Percentiles rank a stretch among this genome's conserved stretches.
Conservation (phyloP, 2,113 vertebrate species). For the Phalacrocorax brasilianus region DNA sequence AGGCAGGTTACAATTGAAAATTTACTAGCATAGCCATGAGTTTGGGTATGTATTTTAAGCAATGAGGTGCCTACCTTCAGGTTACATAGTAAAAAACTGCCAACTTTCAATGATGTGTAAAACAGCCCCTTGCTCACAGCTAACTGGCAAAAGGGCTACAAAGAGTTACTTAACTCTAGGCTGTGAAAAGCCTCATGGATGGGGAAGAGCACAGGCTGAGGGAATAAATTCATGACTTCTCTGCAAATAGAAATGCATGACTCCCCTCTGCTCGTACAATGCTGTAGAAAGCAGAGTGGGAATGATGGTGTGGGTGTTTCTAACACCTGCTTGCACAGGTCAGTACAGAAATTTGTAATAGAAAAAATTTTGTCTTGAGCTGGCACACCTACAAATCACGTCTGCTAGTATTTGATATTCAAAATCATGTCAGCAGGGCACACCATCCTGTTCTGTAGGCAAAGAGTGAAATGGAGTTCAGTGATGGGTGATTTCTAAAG, state of each 20-base stretch:
- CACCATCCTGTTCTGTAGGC: not conserved
- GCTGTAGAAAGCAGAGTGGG: not conserved
- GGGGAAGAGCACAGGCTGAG: not conserved
- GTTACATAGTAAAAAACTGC: not conserved
- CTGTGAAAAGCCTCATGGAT: not conserved
- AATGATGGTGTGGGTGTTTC: not conserved
- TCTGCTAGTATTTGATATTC: not conserved
- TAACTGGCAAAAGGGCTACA: not conserved
- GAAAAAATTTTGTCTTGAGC: not conserved
- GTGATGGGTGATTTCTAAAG: not conserved
- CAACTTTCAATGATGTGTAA: not conserved
- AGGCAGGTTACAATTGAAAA: not conserved
- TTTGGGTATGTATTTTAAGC: not conserved
- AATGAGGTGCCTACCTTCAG: not conserved
- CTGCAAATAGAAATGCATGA: not conserved
- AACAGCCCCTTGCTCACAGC: not conserved
- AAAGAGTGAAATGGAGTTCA: not conserved
- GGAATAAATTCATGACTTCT: not conserved
- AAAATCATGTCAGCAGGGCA: not conserved
- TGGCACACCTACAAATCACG: not conserved
- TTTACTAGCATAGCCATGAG: not conserved
- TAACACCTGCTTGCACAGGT: not conserved
- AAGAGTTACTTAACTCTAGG: not conserved
- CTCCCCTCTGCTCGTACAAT: fast-evolving
- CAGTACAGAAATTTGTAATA: not conserved